phyloP scores from a whole-genome alignment of 2,797 vertebrate genomes.

The Pelochelys cantorii region DNA sequence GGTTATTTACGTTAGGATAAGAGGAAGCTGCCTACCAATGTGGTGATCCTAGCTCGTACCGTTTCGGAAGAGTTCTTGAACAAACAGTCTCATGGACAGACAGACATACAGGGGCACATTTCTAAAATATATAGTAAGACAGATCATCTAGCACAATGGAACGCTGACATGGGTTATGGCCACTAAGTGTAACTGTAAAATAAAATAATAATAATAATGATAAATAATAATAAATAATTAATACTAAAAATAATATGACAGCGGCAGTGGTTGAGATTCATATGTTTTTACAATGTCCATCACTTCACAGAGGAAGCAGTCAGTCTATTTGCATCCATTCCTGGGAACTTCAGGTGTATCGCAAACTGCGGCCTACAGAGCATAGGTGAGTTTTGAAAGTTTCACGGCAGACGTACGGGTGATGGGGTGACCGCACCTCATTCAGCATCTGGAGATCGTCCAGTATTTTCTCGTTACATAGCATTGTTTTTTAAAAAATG shows the following conservation, averaged over 20 bases:
- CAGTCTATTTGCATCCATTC: not conserved
- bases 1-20: too few relatives aligned
- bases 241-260: not conserved
- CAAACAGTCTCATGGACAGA: too few relatives aligned
- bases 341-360: not conserved
- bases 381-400: not conserved
- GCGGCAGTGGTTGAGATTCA: fast-evolving
- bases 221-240: too few relatives aligned
- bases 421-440: conserved; percentile 43
- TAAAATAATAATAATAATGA: not conserved
- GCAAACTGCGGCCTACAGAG: not conserved
- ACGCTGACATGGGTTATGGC: not conserved
- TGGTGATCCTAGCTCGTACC: too few relatives aligned
- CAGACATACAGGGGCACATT: too few relatives aligned
- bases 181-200: not conserved
- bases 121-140: too few relatives aligned
- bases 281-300: fast-evolving
- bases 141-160: not conserved
- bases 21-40: too few relatives aligned
- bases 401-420: conserved; percentile 1
- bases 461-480: conserved; percentile 6
- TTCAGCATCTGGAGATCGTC: conserved; percentile 27
- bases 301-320: not conserved
- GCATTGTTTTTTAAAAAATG: conserved; percentile 25
- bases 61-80: too few relatives aligned